A percentile compares a stretch with the other conserved stretches of the same genome.
Evolutionary conservation across 2,888 invertebrate genomes (phyloP).

Genomic region (Acronicta leporina): DNA sequence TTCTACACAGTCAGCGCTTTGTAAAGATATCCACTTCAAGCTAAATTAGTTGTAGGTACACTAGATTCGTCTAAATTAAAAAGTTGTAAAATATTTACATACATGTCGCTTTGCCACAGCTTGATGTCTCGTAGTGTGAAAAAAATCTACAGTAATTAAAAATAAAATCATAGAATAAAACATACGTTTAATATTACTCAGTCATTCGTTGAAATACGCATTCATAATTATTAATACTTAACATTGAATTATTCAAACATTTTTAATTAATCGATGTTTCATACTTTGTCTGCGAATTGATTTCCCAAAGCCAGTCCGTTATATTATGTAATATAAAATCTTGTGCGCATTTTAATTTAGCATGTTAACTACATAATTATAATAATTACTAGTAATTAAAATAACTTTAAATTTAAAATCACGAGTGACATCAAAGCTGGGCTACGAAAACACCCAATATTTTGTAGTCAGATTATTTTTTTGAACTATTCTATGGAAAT

Average conservation of each 20-base stretch:
- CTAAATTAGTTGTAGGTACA: constrained; percentile 77
- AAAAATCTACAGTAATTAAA: not conserved
- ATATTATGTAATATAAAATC: constrained; percentile 24
- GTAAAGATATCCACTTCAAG: constrained; percentile 77
- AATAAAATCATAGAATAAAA: not conserved
- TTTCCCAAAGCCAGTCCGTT: not conserved
- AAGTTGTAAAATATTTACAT: constrained; percentile 77
- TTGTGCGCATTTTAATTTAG: constrained; percentile 61
- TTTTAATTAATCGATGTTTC: not conserved
- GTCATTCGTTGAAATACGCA: constrained; percentile 1
- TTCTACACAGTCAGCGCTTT: constrained; percentile 71
- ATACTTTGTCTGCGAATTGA: not conserved
- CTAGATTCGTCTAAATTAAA: constrained; percentile 83
- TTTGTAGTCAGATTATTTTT: constrained; percentile 45
- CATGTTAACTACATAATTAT: constrained; percentile 2
- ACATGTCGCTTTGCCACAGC: constrained; percentile 64
- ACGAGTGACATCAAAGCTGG: constrained; percentile 60
- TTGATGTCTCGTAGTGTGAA: constrained; percentile 56
- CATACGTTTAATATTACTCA: constrained; percentile 13
- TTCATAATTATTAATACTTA: constrained; percentile 6
- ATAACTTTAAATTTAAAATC: constrained; percentile 7
- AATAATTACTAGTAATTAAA: not conserved
- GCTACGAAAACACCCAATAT: constrained; percentile 48
- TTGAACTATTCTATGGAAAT: constrained; percentile 78
- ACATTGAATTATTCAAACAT: not conserved